Conservation (phyloP, 2,113 vertebrate genomes). For the Sclerurus mexicanus region DNA sequence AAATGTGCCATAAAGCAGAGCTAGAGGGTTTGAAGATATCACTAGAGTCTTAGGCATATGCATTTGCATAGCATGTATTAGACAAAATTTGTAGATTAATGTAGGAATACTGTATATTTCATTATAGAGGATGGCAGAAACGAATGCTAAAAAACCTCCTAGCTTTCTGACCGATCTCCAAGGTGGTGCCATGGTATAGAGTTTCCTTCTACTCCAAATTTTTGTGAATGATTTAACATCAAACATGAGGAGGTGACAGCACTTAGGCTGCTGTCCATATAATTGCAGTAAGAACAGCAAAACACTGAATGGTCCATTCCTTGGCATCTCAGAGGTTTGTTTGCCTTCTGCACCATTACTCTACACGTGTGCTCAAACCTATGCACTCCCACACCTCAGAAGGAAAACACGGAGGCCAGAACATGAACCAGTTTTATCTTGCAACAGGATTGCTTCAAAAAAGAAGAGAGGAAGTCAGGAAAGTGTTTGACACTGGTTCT, state of each 20-base stretch:
- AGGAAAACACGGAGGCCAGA: neutral
- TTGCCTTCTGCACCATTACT: neutral
- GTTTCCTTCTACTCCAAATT: neutral
- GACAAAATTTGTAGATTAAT: neutral
- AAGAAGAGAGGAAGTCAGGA: neutral
- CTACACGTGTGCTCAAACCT: rapidly evolving
- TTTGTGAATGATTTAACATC: neutral
- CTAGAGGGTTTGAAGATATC: neutral
- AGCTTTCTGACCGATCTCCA: rapidly evolving
- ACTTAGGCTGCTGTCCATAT: neutral
- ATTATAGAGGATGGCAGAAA: neutral
- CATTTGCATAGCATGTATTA: neutral
- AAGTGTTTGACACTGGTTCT: neutral
- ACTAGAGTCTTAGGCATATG: neutral
- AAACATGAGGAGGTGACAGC: neutral
- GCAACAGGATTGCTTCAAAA: neutral
- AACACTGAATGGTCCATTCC: neutral
- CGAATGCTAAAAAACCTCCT: neutral
- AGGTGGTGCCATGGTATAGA: rapidly evolving
- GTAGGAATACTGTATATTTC: neutral
- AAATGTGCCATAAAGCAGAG: neutral
- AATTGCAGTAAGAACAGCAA: neutral
- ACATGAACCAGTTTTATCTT: neutral
- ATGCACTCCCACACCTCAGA: rapidly evolving
- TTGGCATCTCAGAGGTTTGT: neutral